These are phyloP conservation scores for Theristus sp. DNA, from an alignment of 2,888 invertebrate species.

Conservation along the genomic window DNA sequence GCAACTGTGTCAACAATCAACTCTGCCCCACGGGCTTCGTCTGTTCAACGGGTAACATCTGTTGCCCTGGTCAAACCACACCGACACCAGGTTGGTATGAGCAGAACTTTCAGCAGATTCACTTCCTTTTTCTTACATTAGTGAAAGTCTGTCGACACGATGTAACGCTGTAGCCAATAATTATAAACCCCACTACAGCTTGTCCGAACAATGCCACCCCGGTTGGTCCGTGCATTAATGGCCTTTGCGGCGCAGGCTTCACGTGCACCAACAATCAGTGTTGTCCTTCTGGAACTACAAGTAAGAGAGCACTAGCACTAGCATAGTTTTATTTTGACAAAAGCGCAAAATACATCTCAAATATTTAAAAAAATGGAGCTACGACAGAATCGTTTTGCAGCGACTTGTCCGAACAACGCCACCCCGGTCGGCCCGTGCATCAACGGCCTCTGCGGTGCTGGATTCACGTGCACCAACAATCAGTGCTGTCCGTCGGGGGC, in stretches of 20 bases:
- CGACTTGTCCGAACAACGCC: slow-evolving; percentile 18
- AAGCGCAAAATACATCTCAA: too few relatives aligned
- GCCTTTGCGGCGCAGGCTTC: slow-evolving; percentile 19
- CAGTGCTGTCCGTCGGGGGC: not conserved
- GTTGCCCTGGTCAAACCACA: not conserved
- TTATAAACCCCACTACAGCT: not conserved
- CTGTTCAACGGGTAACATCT: not conserved
- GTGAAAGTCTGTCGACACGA: not conserved
- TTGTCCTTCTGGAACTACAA: slow-evolving; percentile 14
- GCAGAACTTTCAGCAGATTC: too few relatives aligned
- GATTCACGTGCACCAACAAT: slow-evolving; percentile 20
- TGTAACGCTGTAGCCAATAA: not conserved
- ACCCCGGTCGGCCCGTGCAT: slow-evolving; percentile 28
- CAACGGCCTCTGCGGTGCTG: slow-evolving; percentile 25
- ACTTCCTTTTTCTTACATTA: too few relatives aligned
- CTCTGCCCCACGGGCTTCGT: not conserved
- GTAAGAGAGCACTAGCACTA: too few relatives aligned
- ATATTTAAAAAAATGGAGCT: too few relatives aligned
- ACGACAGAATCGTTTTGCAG: slow-evolving; percentile 9
- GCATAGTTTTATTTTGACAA: too few relatives aligned
- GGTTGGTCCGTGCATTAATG: slow-evolving; percentile 15
- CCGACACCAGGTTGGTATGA: too few relatives aligned
- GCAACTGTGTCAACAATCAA: not conserved
- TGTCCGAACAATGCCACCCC: slow-evolving; percentile 8
- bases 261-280: slow-evolving; percentile 20